These are phyloP conservation scores for Sminthurinus aureus DNA, from an alignment of 2,888 invertebrate genomes.

Conservation along the genomic window DNA sequence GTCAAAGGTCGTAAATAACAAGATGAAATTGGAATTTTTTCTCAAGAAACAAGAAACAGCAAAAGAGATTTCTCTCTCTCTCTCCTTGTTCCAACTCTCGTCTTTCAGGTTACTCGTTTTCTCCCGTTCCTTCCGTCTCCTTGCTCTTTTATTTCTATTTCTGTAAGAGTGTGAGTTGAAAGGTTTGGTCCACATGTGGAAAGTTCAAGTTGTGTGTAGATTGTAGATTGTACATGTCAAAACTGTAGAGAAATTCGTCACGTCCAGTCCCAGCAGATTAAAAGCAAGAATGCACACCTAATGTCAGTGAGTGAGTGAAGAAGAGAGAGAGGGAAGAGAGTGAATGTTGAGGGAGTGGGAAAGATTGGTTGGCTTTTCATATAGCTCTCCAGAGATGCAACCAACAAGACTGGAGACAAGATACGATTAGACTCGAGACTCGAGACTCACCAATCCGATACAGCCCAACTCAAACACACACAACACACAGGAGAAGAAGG, in stretches of 20 bases:
- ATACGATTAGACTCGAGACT: slow-evolving; percentile 47
- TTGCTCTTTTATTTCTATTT: neutral
- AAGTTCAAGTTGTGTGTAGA: slow-evolving; percentile 14
- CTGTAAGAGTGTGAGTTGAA: neutral
- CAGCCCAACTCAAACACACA: slow-evolving; percentile 23
- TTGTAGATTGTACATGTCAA: no score
- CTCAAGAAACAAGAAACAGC: slow-evolving; percentile 25
- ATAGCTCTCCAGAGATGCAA: slow-evolving; percentile 45
- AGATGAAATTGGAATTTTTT: slow-evolving; percentile 53
- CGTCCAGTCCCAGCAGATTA: slow-evolving; percentile 51
- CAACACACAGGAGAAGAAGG: neutral
- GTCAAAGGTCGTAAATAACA: slow-evolving; percentile 52
- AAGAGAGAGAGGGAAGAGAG: no score
- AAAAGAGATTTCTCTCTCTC: slow-evolving; percentile 34
- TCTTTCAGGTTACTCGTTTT: neutral
- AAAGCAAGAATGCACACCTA: slow-evolving; percentile 47
- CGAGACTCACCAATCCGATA: slow-evolving; percentile 38
- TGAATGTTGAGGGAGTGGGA: slow-evolving; percentile 35
- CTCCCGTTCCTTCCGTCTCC: neutral
- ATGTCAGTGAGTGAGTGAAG: slow-evolving; percentile 36
- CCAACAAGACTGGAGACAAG: slow-evolving; percentile 43
- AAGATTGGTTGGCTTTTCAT: slow-evolving; percentile 49
- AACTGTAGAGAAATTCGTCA: slow-evolving; percentile 50
- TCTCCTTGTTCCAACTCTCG: slow-evolving; percentile 10
- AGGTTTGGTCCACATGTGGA: neutral